A percentile compares a stretch with the other conserved stretches of the same genome.
These are phyloP conservation scores for Gnathonemus longibarbis DNA, from an alignment of 2,113 vertebrate species.

Conservation along the genomic window DNA sequence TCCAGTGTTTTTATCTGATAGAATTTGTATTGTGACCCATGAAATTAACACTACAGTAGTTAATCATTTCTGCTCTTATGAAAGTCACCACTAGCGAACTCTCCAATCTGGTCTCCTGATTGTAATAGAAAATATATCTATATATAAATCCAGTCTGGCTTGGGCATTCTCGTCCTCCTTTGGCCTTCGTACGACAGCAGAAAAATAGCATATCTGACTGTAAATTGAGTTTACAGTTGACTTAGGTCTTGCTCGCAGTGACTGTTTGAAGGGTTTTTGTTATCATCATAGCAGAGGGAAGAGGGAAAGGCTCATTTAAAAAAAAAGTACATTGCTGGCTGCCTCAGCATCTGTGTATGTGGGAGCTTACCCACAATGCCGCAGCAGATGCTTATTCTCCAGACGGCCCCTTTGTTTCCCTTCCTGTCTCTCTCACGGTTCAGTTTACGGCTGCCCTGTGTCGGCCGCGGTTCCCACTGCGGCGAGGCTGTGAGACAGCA, in stretches of 20 bases:
- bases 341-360: not conserved
- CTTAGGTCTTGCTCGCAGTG: not conserved
- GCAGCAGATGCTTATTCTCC: not conserved
- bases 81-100: not conserved
- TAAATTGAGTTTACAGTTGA: not conserved
- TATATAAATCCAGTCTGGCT: not conserved
- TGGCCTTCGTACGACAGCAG: not conserved
- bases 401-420: not conserved
- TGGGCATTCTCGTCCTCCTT: not conserved
- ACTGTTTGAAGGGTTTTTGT: not conserved
- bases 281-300: constrained; percentile 3
- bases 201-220: not conserved
- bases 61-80: not conserved
- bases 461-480: not conserved
- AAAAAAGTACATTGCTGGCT: not conserved
- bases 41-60: not conserved
- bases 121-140: not conserved
- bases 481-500: not conserved
- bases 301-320: not conserved
- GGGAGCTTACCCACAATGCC: not conserved
- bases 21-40: not conserved
- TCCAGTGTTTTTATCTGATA: not conserved
- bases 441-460: not conserved
- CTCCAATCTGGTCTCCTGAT: not conserved
- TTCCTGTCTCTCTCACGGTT: constrained; percentile 3